Evolutionary conservation across 2,797 vertebrate species (phyloP).

Genomic region (Enteromius afrohamiltoni): DNA sequence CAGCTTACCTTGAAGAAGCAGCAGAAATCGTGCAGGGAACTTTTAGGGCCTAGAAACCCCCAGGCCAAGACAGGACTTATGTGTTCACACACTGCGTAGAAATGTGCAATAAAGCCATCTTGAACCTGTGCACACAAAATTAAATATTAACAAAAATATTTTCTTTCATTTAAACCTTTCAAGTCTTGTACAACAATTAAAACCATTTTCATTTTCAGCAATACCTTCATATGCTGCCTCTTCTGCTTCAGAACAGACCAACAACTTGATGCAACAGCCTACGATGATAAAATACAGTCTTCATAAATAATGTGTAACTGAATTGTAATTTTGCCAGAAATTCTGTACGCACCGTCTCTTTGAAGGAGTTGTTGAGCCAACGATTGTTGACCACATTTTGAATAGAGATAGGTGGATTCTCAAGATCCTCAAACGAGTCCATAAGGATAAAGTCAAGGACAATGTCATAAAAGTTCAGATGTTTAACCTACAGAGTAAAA

Average conservation of each 20-base stretch:
- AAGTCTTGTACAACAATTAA: not conserved
- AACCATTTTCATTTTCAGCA: not conserved
- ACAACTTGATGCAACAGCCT: conserved; percentile 97
- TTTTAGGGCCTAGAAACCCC: conserved; percentile 95
- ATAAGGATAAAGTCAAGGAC: conserved; percentile 97
- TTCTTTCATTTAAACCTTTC: not conserved
- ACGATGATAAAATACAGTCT: conserved; percentile 23
- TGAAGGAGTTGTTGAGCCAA: conserved; percentile 97
- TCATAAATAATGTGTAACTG: not conserved
- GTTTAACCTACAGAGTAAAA: conserved; percentile 83
- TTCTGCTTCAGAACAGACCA: conserved; percentile 98
- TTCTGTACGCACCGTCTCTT: conserved; percentile 87
- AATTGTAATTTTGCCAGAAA: not conserved
- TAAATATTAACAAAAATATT: not conserved
- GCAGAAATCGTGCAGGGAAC: conserved; percentile 91
- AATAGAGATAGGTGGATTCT: conserved; percentile 95
- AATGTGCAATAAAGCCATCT: conserved; percentile 94
- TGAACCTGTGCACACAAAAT: conserved; percentile 75
- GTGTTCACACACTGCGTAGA: conserved; percentile 94
- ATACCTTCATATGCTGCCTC: conserved; percentile 93
- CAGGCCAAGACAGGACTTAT: conserved; percentile 93
- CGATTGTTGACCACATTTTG: conserved; percentile 96
- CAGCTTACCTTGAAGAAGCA: conserved; percentile 91
- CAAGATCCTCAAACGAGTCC: conserved; percentile 98
- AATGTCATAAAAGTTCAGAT: conserved; percentile 96